Conservation (phyloP, 2,888 invertebrate species). For the Phania funesta region DNA sequence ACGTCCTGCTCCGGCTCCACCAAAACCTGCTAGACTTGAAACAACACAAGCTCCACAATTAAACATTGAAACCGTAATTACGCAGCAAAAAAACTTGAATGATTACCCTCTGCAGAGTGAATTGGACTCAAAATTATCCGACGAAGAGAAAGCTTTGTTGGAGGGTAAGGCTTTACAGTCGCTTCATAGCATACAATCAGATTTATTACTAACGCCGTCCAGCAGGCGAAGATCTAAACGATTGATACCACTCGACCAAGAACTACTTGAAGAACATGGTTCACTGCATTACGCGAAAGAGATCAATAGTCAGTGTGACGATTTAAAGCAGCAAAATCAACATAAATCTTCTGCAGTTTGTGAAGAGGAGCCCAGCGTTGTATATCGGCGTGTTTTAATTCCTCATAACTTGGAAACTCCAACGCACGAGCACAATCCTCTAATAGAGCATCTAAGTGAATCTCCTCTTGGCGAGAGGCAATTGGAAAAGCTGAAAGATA, state of each 20-base stretch:
- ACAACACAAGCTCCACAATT: slow-evolving; percentile 42
- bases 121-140: slow-evolving; percentile 74
- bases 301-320: slow-evolving; percentile 66
- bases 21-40: slow-evolving; percentile 71
- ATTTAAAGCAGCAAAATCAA: slow-evolving; percentile 68
- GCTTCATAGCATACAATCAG: slow-evolving; percentile 37
- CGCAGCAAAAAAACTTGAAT: slow-evolving; percentile 73
- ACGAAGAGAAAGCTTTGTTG: slow-evolving; percentile 76
- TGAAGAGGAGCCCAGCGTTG: slow-evolving; percentile 72
- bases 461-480: slow-evolving; percentile 74
- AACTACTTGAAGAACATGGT: slow-evolving; percentile 70
- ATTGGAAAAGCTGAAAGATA: slow-evolving; percentile 82
- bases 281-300: background rate
- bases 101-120: slow-evolving; percentile 76
- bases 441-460: slow-evolving; percentile 62
- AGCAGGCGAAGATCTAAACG: slow-evolving; percentile 68
- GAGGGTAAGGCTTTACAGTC: slow-evolving; percentile 72
- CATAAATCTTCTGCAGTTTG: slow-evolving; percentile 33
- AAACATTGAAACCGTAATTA: slow-evolving; percentile 62
- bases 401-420: slow-evolving; percentile 72
- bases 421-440: slow-evolving; percentile 68
- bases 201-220: slow-evolving; percentile 38
- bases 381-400: slow-evolving; percentile 74
- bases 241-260: slow-evolving; percentile 73
- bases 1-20: slow-evolving; percentile 84